phyloP scores from a whole-genome alignment of 2,888 invertebrate genomes.

The Eupeodes luniger region DNA sequence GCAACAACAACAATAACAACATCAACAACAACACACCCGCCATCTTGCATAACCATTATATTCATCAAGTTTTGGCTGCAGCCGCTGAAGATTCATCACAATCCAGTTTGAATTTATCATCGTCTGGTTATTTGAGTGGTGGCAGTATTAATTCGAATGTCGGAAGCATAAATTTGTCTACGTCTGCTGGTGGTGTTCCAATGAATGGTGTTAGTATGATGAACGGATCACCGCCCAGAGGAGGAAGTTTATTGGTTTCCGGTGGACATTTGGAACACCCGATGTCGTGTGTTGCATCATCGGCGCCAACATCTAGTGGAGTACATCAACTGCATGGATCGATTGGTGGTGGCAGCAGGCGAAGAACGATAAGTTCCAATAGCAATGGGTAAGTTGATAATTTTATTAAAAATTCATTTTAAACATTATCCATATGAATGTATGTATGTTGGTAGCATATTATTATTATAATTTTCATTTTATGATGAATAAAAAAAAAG shows the following conservation, averaged over 20 bases:
- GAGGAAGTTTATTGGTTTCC: conserved; percentile 72
- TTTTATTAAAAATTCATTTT: conserved; percentile 7
- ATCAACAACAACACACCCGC: conserved; percentile 70
- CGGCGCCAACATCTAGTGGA: conserved; percentile 69
- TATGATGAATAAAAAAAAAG: neutral
- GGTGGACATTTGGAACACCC: conserved; percentile 69
- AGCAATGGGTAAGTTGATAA: conserved; percentile 83
- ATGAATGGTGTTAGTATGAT: conserved; percentile 66
- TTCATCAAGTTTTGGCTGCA: conserved; percentile 72
- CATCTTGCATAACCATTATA: conserved; percentile 73
- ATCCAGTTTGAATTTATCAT: conserved; percentile 79
- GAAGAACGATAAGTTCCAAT: conserved; percentile 84
- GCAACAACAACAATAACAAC: conserved; percentile 67
- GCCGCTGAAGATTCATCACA: conserved; percentile 78
- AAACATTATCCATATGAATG: no score
- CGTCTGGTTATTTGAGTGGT: conserved; percentile 79
- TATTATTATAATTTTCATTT: neutral
- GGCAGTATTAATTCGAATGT: conserved; percentile 78
- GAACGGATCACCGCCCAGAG: conserved; percentile 71
- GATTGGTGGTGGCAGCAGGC: conserved; percentile 77
- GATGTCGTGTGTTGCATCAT: conserved; percentile 66
- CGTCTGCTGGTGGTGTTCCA: conserved; percentile 50
- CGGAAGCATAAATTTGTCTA: conserved; percentile 73
- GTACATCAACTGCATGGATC: conserved; percentile 70
- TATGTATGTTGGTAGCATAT: neutral